Base-by-base conservation (phyloP, 2,888 invertebrate genomes). In the Pseudococcus longispinus region DNA sequence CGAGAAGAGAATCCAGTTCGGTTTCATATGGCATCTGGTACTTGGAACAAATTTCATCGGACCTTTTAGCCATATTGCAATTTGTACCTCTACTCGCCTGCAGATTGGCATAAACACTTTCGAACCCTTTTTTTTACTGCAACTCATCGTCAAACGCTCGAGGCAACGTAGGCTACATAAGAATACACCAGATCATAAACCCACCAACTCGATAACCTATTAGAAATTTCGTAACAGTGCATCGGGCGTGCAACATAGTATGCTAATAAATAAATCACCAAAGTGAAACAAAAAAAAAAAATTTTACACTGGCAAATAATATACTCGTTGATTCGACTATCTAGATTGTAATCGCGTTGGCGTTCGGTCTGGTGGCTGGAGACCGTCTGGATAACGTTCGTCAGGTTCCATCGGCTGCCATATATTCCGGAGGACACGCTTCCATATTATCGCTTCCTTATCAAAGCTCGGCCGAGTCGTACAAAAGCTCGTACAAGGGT, bases 341-440 rank as follows among this genome's bases (percentile, higher is more conserved):
- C 0, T 83, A 85, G 85, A 42, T 85, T 70, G 23, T 74, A n/a
- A 42, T 85, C 37, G 23, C 20, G 20, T 70, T 70, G 44, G 85
- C 42, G 44, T 29, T 42, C 42, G 42, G 74, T 18, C 26, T 85
- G 37, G 85, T 74, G 29, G 42, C 85, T 15, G 70, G 85, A 26
- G 86, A 86, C 32, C 86, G 80, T 55, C 51, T 86, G 32, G 86
- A 86, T 13, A 86, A 70, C 80, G 80, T 77, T 86, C 86, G 77
- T 13, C 77, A 86, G 42, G 86, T 55, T n/a, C 86, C 86, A 29
- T 74, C 80, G 20, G 55, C 86, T 8, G 77, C 77, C 23, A 32
- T 77, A 44, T 74, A 77, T 11, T 70, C 77, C 11, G 86, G 86
- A 26, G 86, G 86, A 80, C 86, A 77, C 32, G 51, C 46, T 77